These are phyloP conservation scores for Paradoxurus hermaphroditus DNA, from an alignment of 2,113 vertebrate genomes.

Conservation along the genomic window DNA sequence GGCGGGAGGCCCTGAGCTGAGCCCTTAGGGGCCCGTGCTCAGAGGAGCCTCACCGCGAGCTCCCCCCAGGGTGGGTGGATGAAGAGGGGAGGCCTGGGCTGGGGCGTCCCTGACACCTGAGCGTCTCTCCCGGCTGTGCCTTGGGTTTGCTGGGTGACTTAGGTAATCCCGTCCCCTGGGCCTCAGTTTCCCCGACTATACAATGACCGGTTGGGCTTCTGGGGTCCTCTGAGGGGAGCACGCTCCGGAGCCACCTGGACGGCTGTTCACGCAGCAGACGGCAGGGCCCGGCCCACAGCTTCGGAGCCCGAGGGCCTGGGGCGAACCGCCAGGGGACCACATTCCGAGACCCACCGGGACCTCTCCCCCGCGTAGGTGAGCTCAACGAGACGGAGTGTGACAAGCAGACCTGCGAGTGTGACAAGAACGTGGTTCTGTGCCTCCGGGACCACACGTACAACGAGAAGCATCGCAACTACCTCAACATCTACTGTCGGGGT, in stretches of 20 bases:
- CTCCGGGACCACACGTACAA: conserved; percentile 19
- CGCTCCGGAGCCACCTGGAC: accelerated
- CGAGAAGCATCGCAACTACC: conserved; percentile 3
- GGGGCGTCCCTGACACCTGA: not conserved
- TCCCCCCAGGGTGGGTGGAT: not conserved
- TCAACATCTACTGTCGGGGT: conserved; percentile 59
- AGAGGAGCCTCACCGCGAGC: not conserved
- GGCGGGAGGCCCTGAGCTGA: no score
- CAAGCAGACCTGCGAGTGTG: conserved; percentile 60
- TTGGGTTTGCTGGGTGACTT: not conserved
- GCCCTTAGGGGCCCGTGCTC: not conserved
- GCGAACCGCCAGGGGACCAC: accelerated
- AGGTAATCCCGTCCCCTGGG: not conserved
- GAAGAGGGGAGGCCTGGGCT: not conserved
- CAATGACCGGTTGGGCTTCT: not conserved
- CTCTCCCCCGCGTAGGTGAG: conserved; percentile 21
- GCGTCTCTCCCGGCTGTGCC: not conserved
- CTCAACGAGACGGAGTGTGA: conserved; percentile 60
- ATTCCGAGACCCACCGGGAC: accelerated
- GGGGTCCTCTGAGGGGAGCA: accelerated
- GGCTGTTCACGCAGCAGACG: not conserved
- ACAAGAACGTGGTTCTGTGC: conserved; percentile 60
- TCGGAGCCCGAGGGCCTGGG: not conserved
- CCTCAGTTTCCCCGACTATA: not conserved
- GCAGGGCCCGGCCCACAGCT: not conserved